Evolutionary conservation across 2,888 invertebrate genomes (phyloP).

Genomic region (Melinopterus prodromus): DNA sequence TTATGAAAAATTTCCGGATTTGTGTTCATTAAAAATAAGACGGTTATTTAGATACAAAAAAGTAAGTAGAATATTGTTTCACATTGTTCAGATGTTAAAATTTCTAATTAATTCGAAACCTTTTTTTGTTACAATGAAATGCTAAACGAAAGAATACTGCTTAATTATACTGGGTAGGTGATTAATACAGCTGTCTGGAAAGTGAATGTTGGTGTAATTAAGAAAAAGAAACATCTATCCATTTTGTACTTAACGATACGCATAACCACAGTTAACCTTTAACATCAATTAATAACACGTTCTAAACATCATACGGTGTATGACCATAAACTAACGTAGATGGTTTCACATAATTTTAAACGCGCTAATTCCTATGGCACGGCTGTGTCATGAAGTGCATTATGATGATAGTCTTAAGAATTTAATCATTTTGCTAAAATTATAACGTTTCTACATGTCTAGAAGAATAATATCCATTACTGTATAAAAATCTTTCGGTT

Average conservation of each 20-base stretch:
- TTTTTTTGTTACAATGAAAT: not conserved
- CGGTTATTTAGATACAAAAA: too few species aligned
- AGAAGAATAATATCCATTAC: too few species aligned
- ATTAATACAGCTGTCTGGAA: not conserved
- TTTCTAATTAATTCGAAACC: not conserved
- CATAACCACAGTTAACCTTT: not conserved
- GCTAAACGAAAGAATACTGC: not conserved
- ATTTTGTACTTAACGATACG: not conserved
- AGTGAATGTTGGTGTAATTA: not conserved
- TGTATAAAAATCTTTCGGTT: too few species aligned
- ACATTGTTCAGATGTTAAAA: too few species aligned
- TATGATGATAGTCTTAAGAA: not conserved
- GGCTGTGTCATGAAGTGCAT: not conserved
- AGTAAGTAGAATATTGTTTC: too few species aligned
- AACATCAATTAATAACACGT: conserved; percentile 4
- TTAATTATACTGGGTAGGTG: not conserved
- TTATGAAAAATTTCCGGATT: too few species aligned
- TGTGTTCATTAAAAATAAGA: too few species aligned
- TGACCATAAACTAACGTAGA: not conserved
- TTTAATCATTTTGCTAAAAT: not conserved
- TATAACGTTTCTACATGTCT: not conserved
- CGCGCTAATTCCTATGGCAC: not conserved
- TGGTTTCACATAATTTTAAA: not conserved
- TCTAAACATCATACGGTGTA: not conserved
- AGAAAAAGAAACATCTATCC: not conserved